Evolutionary conservation across 2,797 vertebrate genomes (phyloP), one percentile per base, ranked within the genome.

Genomic region (Pygocentrus nattereri): DNA sequence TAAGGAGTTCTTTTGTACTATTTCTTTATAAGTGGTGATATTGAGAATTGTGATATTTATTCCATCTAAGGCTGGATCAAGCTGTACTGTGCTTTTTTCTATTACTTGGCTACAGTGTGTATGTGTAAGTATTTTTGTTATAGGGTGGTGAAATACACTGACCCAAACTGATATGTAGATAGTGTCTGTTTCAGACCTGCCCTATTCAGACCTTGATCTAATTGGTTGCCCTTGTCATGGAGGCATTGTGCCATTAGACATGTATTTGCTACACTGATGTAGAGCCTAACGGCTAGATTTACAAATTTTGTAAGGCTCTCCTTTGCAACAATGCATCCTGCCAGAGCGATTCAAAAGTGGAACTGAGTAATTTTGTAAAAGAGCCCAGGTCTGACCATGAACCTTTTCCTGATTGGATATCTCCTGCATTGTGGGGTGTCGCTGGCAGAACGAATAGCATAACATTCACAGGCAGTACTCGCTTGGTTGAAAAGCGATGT

Each of bases 141-240:
- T 12, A 19, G 21, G 50, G 30, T 23, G 1, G 34, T 19, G 69
- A 52, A 47, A 54, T 59, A 50, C 16, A 5, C 25, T 86, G 83
- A 82, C 81, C 82, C 81, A 59, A 79, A 70, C 70, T 59, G 79
- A 73, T 81, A 82, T 65, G 74, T 47, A 72, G 44, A 74, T 67
- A 23, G 44, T 64, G 71, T 77, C 62, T 47, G 31, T 69, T 21
- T 38, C 38, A 38, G 41, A 12, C 10, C 41, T 83, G 71, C 71
- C 71, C 84, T 65, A 73, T 85, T 87, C 78, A 83, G 44, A 44
- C 81, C 82, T 59, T 62, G 41, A 44, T 85, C 77, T 87, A 85
- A 85, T 81, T 83, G 81, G 83, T 76, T 81, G 78, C 81, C 80
- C 81, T 76, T 81, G 78, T 79, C 84, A 70, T 61, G 73, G 71